A percentile compares a stretch with the other conserved stretches of the same genome.
Conservation (phyloP, 2,113 vertebrate species). For the Procavia capensis region DNA sequence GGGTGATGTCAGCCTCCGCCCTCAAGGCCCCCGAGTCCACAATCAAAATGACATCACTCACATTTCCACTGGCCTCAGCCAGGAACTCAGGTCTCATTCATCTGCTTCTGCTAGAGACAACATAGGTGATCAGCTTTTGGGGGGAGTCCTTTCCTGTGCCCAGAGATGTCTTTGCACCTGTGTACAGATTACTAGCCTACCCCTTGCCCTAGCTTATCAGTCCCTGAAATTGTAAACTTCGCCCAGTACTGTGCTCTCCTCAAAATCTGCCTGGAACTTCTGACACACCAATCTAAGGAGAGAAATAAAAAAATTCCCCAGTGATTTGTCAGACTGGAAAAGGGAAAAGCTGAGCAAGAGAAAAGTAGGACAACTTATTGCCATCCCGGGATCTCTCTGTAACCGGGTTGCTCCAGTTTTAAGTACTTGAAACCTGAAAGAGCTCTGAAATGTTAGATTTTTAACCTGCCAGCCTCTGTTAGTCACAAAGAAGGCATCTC, state of each 20-base stretch:
- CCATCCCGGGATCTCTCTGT: constrained; percentile 42
- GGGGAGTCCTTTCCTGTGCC: not conserved
- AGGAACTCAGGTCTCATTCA: not conserved
- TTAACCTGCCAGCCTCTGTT: constrained; percentile 10
- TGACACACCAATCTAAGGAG: constrained; percentile 49
- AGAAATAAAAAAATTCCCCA: not conserved
- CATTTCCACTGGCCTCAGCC: not conserved
- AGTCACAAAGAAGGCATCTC: constrained; percentile 8
- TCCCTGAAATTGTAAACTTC: not conserved
- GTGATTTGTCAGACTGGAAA: constrained; percentile 28
- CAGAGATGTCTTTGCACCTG: not conserved
- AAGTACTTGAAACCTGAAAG: not conserved
- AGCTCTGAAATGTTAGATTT: not conserved
- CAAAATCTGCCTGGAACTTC: constrained; percentile 27
- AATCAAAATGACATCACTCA: constrained; percentile 66
- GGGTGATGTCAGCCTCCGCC: constrained; percentile 64
- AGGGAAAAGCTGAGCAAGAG: constrained; percentile 50
- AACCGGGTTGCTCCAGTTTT: not conserved
- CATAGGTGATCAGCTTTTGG: not conserved
- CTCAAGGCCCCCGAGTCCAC: constrained; percentile 31
- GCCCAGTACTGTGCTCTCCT: not conserved
- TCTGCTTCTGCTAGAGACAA: not conserved
- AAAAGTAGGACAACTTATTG: constrained; percentile 42
- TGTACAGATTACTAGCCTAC: not conserved
- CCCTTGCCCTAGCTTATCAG: not conserved